These are phyloP conservation scores for Cephalotes varians DNA, from an alignment of 2,888 invertebrate genomes.

Conservation along the genomic window DNA sequence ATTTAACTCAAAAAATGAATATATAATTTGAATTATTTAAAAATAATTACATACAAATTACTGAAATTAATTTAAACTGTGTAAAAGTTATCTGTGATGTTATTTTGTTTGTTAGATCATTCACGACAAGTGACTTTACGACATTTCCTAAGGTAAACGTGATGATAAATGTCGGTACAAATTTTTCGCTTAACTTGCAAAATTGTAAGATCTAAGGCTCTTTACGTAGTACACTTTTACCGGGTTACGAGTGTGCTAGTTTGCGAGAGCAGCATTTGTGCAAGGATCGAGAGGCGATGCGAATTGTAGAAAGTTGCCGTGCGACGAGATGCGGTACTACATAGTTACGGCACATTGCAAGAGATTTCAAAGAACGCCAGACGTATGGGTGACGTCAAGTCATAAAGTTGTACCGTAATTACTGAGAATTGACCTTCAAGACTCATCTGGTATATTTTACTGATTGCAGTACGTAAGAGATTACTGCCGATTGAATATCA, in stretches of 20 bases:
- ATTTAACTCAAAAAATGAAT: background rate
- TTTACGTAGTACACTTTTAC: conserved; percentile 42
- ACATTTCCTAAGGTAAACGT: background rate
- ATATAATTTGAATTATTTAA: background rate
- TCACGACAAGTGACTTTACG: background rate
- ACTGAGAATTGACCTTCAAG: conserved; percentile 21
- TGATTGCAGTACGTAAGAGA: conserved; percentile 6
- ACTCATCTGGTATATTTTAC: background rate
- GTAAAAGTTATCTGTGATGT: background rate
- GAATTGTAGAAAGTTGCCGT: conserved; percentile 61
- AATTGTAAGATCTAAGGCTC: background rate
- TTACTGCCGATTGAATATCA: background rate
- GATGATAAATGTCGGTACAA: background rate
- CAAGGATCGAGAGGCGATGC: conserved; percentile 42
- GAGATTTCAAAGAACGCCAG: conserved; percentile 34
- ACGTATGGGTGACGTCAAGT: conserved; percentile 38
- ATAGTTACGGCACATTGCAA: conserved; percentile 7
- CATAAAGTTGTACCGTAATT: conserved; percentile 8
- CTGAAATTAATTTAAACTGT: background rate
- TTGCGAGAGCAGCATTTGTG: conserved; percentile 2
- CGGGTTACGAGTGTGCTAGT: conserved; percentile 28
- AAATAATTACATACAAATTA: background rate
- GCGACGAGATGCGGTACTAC: conserved; percentile 35
- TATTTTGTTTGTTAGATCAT: background rate
- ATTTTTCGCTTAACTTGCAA: conserved; percentile 19